These are phyloP conservation scores for Nemopilema nomurai DNA, from an alignment of 30 jellyfish, hydroid and myxozoan species.

Conservation along the genomic window DNA sequence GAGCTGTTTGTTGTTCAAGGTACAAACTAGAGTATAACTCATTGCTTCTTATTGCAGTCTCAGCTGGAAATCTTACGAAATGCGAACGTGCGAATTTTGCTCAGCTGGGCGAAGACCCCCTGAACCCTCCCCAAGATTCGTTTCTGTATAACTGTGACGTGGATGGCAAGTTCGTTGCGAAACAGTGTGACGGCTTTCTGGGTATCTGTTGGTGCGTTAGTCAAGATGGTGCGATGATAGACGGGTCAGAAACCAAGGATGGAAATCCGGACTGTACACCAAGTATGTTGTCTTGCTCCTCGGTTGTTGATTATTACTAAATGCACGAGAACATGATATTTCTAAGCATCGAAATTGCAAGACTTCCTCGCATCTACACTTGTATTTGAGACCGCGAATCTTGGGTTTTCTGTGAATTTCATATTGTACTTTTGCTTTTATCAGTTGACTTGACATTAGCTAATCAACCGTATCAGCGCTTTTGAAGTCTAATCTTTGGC, in stretches of 20 bases:
- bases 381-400: too few relatives aligned
- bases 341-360: background rate
- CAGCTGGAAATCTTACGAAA: constrained; percentile 47
- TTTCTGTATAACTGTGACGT: constrained; percentile 61
- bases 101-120: background rate
- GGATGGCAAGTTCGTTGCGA: constrained; percentile 56
- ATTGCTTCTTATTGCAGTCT: constrained; percentile 3
- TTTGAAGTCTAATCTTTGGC: too few relatives aligned
- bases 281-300: constrained; percentile 16
- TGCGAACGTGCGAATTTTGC: constrained; percentile 20
- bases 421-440: too few relatives aligned
- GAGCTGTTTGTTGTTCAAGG: too few relatives aligned
- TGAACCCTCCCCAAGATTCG: constrained; percentile 15
- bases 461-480: too few relatives aligned
- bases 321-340: background rate
- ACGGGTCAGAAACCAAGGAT: constrained; percentile 45
- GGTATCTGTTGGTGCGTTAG: constrained; percentile 69
- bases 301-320: background rate
- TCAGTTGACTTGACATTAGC: too few relatives aligned
- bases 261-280: constrained; percentile 65
- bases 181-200: constrained; percentile 71
- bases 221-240: constrained; percentile 36
- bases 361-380: background rate
- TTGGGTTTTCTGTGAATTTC: too few relatives aligned
- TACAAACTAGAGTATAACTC: too few relatives aligned